Evolutionary conservation across 1,140 invertebrate species (phyloP), one percentile per base, ranked within the genome.

Genomic region (Adoxophyes honmai): DNA sequence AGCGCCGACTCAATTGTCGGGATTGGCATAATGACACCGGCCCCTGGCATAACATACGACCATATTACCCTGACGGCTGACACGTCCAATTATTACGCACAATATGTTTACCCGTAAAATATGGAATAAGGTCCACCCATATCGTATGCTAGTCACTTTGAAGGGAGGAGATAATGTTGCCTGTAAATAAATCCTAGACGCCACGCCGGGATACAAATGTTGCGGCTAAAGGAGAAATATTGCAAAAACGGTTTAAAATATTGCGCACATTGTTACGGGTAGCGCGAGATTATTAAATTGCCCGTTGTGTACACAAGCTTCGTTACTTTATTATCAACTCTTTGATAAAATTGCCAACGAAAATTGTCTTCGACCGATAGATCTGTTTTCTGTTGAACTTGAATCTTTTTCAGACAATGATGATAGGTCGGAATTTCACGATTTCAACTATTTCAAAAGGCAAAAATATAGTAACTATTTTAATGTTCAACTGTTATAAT

Each of bases 21-120:
- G 77, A 80, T 82, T 76, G 73, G 70, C 75, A 71, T 74, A 76
- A 80, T 77, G 75, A 77, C 77, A 78, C 75, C 57, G 52, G 73
- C 68, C 68, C 60, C 55, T 62, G 69, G 68, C 73, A 72, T 79
- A 73, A 84, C 76, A 65, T 83, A 85, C 75, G 78, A 62, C 71
- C 76, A 74, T 78, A 86, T 86, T 86, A 81, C 67, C 63, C 64
- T 75, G 73, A 81, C 64, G 70, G 69, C 70, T 86, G 79, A 86
- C 81, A 78, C 78, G 75, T 80, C 76, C 81, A 83, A 86, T 84
- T 86, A 86, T 78, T 82, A 74, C 78, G 76, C 66, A 78, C 75
- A 83, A 81, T 81, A 73, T 82, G 65, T 81, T 80, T 69, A 67
- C 70, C 58, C 53, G 78, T 79, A 82, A 81, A 80, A 82, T 84